A percentile compares a stretch with the other conserved stretches of the same genome.
phyloP scores from a whole-genome alignment of 1,140 invertebrate species.

The Elysia chlorotica region DNA sequence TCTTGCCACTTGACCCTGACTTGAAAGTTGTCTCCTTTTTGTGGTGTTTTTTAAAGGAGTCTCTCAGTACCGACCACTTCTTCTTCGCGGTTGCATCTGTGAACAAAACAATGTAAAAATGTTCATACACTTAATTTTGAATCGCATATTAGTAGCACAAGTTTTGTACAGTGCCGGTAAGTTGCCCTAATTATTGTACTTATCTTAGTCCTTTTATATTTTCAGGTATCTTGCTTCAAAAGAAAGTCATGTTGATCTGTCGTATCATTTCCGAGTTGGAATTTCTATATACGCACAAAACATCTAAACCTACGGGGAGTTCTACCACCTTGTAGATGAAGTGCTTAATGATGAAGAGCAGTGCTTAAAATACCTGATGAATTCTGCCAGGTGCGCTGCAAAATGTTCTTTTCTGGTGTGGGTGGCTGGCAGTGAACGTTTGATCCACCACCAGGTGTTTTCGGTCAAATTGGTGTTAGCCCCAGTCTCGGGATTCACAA shows the following conservation, averaged over 20 bases:
- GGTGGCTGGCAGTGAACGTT: too few relatives aligned
- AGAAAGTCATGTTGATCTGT: constrained; percentile 1
- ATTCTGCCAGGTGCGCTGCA: too few relatives aligned
- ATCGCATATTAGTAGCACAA: not conserved
- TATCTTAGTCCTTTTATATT: not conserved
- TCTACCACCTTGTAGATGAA: not conserved
- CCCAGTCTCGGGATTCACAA: too few relatives aligned
- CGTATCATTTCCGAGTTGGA: constrained; percentile 1
- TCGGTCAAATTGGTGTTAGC: too few relatives aligned
- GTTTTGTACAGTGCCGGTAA: not conserved
- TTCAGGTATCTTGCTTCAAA: not conserved
- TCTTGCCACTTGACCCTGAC: not conserved
- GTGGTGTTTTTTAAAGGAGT: not conserved
- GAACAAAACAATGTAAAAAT: not conserved
- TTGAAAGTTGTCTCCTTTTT: constrained; percentile 5
- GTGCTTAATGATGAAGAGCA: not conserved
- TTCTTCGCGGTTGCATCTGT: constrained; percentile 6
- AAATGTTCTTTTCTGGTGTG: too few relatives aligned
- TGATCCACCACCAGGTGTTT: too few relatives aligned
- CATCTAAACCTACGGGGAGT: not conserved
- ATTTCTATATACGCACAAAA: too few relatives aligned
- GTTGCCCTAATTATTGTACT: not conserved
- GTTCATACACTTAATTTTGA: not conserved
- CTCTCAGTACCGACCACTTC: constrained; percentile 4
- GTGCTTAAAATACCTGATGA: not conserved